These are phyloP conservation scores for Penaeus indicus DNA, from an alignment of 1,140 invertebrate genomes.

Conservation along the genomic window DNA sequence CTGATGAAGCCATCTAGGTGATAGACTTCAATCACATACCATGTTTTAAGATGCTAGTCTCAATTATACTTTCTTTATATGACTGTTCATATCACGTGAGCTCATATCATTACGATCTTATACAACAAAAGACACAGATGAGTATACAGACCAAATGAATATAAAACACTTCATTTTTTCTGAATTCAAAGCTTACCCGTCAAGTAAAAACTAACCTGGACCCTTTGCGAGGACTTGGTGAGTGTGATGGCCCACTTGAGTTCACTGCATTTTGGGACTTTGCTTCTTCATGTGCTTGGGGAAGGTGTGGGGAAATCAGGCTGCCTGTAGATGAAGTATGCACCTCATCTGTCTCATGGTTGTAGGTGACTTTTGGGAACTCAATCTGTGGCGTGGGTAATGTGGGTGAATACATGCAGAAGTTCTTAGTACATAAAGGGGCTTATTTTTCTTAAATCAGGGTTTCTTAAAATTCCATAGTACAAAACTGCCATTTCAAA, in stretches of 20 bases:
- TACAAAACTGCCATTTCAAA: too few species aligned
- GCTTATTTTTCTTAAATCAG: too few species aligned
- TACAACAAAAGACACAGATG: neutral
- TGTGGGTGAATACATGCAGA: neutral
- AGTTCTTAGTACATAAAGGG: neutral
- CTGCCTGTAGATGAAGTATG: conserved; percentile 41
- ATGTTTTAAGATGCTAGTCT: too few species aligned
- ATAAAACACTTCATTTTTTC: too few species aligned
- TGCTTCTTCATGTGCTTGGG: conserved; percentile 29
- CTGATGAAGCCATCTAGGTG: too few species aligned
- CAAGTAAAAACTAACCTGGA: neutral
- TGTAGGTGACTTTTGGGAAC: conserved; percentile 63
- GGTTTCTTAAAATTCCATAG: too few species aligned
- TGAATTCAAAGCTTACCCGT: too few species aligned
- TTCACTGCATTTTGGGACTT: neutral
- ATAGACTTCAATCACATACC: too few species aligned
- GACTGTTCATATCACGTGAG: neutral
- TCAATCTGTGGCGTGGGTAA: conserved; percentile 50
- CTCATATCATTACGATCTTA: neutral
- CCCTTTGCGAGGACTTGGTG: conserved; percentile 34
- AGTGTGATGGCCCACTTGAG: conserved; percentile 27
- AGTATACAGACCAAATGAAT: too few species aligned
- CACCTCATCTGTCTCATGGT: conserved; percentile 50
- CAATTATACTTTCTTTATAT: too few species aligned
- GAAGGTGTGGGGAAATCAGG: conserved; percentile 57